These are phyloP conservation scores for Pocota personata DNA, from an alignment of 2,888 invertebrate species.

Conservation along the genomic window DNA sequence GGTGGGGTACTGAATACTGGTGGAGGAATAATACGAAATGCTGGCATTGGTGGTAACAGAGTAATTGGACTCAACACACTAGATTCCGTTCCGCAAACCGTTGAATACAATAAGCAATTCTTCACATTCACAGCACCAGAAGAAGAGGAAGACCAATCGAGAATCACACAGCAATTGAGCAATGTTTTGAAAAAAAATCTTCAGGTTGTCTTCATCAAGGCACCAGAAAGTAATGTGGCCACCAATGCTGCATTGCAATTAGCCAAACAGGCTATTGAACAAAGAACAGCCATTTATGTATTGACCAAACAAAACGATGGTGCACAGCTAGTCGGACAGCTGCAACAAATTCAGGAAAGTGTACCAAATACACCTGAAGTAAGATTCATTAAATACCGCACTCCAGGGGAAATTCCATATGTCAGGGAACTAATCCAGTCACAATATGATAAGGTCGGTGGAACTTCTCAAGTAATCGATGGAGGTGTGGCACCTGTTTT, in stretches of 20 bases:
- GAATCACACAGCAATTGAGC: slow-evolving; percentile 74
- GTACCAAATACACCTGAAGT: slow-evolving; percentile 78
- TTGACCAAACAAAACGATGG: slow-evolving; percentile 78
- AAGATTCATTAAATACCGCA: slow-evolving; percentile 80
- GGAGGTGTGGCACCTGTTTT: slow-evolving; percentile 79
- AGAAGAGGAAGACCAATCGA: slow-evolving; percentile 76
- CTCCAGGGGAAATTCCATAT: slow-evolving; percentile 79
- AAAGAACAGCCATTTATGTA: slow-evolving; percentile 78
- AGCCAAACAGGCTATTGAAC: slow-evolving; percentile 79
- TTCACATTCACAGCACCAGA: slow-evolving; percentile 78
- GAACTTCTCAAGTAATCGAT: slow-evolving; percentile 75
- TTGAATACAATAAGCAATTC: slow-evolving; percentile 77
- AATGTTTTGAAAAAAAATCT: slow-evolving; percentile 77
- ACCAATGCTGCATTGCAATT: slow-evolving; percentile 78
- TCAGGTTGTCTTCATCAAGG: slow-evolving; percentile 78
- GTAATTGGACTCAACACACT: slow-evolving; percentile 30
- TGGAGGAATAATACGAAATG: neutral
- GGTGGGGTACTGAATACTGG: too few relatives aligned
- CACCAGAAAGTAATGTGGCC: slow-evolving; percentile 78
- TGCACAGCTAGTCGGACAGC: slow-evolving; percentile 76
- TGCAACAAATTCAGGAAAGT: slow-evolving; percentile 77
- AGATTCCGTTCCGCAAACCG: slow-evolving; percentile 71
- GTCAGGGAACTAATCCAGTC: slow-evolving; percentile 79
- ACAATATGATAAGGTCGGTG: slow-evolving; percentile 78
- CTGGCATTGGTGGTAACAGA: neutral